Conservation (phyloP, 2,797 vertebrate genomes). For the Cryptoprocta ferox region DNA sequence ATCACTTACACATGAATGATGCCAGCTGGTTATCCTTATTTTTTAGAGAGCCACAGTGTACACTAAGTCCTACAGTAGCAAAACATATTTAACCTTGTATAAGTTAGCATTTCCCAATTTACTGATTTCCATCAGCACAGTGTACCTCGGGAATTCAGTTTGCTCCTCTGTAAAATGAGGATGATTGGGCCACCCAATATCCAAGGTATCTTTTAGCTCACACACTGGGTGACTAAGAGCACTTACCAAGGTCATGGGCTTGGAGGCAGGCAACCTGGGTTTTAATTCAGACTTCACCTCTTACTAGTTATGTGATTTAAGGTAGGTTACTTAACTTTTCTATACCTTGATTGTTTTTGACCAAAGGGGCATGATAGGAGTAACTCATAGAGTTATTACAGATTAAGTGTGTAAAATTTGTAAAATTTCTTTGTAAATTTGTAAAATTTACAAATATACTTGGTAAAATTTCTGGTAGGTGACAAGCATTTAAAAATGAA, state of each 20-base stretch:
- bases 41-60: background rate
- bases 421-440: background rate
- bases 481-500: background rate
- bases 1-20: background rate
- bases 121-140: background rate
- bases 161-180: background rate
- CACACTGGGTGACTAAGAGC: background rate
- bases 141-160: background rate
- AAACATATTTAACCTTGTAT: background rate
- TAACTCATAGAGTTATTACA: background rate
- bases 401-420: background rate
- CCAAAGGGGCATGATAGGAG: background rate
- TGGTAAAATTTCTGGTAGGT: background rate
- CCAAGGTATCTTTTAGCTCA: background rate
- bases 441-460: background rate
- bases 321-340: background rate
- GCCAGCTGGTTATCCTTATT: background rate
- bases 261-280: background rate
- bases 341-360: background rate
- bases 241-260: background rate
- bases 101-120: background rate
- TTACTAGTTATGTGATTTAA: background rate
- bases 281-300: slow-evolving; percentile 5
- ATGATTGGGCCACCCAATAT: background rate
- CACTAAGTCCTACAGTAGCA: background rate